Conservation (phyloP, 2,797 vertebrate genomes). For the Gastrophryne carolinensis region DNA sequence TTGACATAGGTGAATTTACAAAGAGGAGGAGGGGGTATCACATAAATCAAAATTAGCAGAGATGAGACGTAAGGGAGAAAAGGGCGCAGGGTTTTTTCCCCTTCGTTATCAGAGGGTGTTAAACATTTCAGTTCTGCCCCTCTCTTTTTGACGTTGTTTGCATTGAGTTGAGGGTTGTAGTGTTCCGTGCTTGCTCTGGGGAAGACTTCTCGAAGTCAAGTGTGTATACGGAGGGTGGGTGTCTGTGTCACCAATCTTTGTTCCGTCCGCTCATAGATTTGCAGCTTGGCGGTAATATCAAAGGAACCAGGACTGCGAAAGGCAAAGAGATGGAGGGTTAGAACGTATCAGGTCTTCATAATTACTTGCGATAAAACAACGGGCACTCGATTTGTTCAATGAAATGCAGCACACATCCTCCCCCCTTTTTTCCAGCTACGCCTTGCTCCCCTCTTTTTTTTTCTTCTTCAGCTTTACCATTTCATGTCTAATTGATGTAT, state of each 20-base stretch:
- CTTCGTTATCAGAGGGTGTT: conserved; percentile 43
- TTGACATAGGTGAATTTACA: conserved; percentile 3
- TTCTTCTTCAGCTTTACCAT: too few species aligned
- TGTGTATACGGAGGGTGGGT: conserved; percentile 58
- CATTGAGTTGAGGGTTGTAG: conserved; percentile 16
- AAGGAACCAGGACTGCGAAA: conserved; percentile 93
- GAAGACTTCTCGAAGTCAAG: conserved; percentile 77
- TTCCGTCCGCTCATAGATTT: conserved; percentile 61
- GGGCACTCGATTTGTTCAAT: too few species aligned
- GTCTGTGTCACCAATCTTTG: conserved; percentile 58
- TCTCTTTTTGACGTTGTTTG: conserved; percentile 9
- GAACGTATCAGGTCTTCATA: neutral
- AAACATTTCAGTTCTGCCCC: conserved; percentile 36
- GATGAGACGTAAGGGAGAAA: conserved; percentile 22
- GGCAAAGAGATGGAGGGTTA: conserved; percentile 53
- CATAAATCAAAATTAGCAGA: conserved; percentile 22
- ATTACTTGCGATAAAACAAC: too few species aligned
- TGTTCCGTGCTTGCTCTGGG: conserved; percentile 62
- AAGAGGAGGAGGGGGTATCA: conserved; percentile 9
- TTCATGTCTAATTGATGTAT: too few species aligned
- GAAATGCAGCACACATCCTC: too few species aligned
- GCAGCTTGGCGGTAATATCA: conserved; percentile 84
- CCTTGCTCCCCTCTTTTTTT: too few species aligned
- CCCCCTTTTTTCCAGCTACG: too few species aligned
- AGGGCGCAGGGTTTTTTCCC: conserved; percentile 43